Base-by-base conservation (phyloP, 2,113 vertebrate genomes). In the Opisthocomus hoazin region DNA sequence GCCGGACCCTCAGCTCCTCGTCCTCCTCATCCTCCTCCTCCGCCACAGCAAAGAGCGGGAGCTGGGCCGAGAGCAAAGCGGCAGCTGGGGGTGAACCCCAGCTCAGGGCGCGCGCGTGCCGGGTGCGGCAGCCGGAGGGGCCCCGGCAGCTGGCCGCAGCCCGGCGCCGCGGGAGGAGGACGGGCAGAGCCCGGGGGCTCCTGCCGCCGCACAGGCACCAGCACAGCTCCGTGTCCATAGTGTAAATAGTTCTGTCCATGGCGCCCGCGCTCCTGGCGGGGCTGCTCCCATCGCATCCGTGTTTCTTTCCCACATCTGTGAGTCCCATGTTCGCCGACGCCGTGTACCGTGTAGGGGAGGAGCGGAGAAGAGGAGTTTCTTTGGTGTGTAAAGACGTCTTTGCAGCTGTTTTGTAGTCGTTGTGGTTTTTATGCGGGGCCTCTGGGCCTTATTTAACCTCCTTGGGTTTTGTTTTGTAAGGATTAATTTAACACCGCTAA, bases 1-100 rank as follows among this genome's bases (percentile, higher is more conserved):
- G 87, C 90, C 94, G 91, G 94, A 87, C 95, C 96, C 51, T 79
- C 29, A 80, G 96, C 96, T 93, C 97, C 32, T 85, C 86, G 0
- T 57, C 96, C 93, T 24, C 91, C 6, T 95, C n/a, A n/a, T n/a
- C 90, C 0, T 96, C 94, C 36, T 89, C 93, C 36, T 60, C 76
- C 2, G 94, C 96, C 43, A 39, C 43, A 39, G 96, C 60, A 98
- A 97, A 94, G 98, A 98, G 60, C 93, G 68, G 84, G 98, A 98
- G 97, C 96, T 50, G 1, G 58, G 96, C 68, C 88, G 64, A 61
- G 98, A 97, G 61, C 98, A 83, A 90, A 97, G 97, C 58, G 81
- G 97, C 15, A 97, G 95, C 74, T 63, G 93, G 61, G 97, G 98
- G 75, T n/a, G n/a, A n/a, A n/a, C n/a, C n/a, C n/a, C n/a, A n/a